Evolutionary conservation across 2,888 invertebrate species (phyloP).

Genomic region (Caenorhabditis zanzibari): DNA sequence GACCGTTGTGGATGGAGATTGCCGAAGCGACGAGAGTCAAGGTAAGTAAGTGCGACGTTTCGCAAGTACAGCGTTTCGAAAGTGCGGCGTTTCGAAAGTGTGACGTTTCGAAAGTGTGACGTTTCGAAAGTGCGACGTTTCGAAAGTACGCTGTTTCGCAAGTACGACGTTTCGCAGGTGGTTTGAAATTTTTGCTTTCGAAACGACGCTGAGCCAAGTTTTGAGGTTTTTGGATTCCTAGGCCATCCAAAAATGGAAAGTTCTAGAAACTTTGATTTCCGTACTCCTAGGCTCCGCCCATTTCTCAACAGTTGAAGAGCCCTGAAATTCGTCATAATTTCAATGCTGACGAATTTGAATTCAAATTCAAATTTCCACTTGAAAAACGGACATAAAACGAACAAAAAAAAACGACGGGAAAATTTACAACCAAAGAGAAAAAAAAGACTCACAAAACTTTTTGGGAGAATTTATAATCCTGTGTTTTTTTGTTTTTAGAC

Average conservation of each 20-base stretch:
- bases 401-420: neutral
- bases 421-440: neutral
- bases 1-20: conserved; percentile 89
- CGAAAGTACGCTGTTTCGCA: too few species aligned
- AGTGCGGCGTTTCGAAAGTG: too few species aligned
- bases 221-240: neutral
- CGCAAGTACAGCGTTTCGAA: too few species aligned
- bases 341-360: neutral
- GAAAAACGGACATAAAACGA: neutral
- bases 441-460: neutral
- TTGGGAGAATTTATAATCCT: neutral
- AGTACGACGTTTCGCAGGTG: too few species aligned
- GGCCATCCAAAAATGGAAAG: conserved; percentile 4
- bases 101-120: too few species aligned
- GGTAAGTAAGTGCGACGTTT: too few species aligned
- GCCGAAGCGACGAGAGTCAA: conserved; percentile 87
- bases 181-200: too few species aligned
- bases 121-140: too few species aligned
- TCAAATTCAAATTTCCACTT: too few species aligned
- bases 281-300: conserved; percentile 2
- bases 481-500: too few species aligned
- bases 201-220: neutral
- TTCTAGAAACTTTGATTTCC: neutral
- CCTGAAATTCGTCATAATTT: conserved; percentile 18
- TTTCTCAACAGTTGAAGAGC: neutral